A percentile compares a stretch with the other conserved stretches of the same genome.
phyloP scores from a whole-genome alignment of 35 echinoderm and acorn worm genomes.

The Lytechinus pictus region DNA sequence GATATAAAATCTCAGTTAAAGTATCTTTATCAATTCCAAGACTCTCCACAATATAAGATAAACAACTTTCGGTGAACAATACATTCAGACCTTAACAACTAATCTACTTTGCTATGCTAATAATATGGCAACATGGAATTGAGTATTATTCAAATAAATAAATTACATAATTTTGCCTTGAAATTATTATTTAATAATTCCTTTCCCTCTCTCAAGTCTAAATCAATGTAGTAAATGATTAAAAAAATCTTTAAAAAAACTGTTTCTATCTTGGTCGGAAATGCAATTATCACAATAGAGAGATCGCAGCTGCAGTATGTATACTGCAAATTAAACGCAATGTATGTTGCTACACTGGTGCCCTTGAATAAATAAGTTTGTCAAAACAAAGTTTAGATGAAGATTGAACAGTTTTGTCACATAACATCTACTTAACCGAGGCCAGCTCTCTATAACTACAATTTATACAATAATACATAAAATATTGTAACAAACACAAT shows the following conservation, averaged over 20 bases:
- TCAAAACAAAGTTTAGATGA: neutral
- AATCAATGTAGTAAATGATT: neutral
- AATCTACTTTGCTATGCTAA: neutral
- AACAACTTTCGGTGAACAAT: neutral
- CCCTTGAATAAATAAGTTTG: neutral
- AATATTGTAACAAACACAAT: neutral
- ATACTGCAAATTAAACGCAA: neutral
- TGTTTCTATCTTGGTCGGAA: neutral
- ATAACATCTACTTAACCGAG: neutral
- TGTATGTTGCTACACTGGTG: neutral
- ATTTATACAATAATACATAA: neutral
- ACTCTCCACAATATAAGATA: too few relatives aligned
- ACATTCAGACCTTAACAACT: neutral
- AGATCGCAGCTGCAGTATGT: neutral
- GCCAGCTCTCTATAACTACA: neutral
- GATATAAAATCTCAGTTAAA: too few relatives aligned
- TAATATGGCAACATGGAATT: constrained; percentile 12
- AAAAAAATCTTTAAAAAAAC: neutral
- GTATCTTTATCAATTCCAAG: too few relatives aligned
- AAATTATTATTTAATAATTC: neutral
- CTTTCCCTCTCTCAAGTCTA: neutral
- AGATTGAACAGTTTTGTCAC: neutral
- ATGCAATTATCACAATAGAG: neutral
- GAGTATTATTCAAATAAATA: neutral
- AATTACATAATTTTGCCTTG: neutral